Percentiles rank a stretch among this genome's conserved stretches.
These are phyloP conservation scores for Lateolabrax maculatus DNA, from an alignment of 2,797 vertebrate species.

Conservation along the genomic window DNA sequence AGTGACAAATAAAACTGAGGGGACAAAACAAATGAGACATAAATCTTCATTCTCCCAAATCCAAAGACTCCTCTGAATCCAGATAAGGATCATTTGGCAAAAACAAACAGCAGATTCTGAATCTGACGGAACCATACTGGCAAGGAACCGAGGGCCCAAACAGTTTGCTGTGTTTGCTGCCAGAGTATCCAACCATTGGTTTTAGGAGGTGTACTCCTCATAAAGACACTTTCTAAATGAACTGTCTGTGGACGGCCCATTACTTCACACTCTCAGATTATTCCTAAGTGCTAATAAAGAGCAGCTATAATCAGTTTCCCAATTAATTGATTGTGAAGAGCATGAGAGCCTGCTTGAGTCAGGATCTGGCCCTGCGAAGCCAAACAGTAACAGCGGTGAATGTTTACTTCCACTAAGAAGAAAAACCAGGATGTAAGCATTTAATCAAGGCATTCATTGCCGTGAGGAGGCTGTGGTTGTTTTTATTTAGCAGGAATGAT, in stretches of 20 bases:
- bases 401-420: conserved; percentile 8
- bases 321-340: conserved; percentile 34
- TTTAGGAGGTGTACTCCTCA: neutral
- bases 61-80: neutral
- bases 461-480: neutral
- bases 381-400: neutral
- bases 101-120: conserved; percentile 21
- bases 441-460: conserved; percentile 11
- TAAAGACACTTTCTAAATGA: conserved; percentile 30
- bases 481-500: neutral
- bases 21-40: neutral
- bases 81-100: conserved; percentile 5
- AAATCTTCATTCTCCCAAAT: neutral
- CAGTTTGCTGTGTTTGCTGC: neutral
- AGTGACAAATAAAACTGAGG: conserved; percentile 6
- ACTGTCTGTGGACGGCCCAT: conserved; percentile 36
- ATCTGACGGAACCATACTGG: neutral
- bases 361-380: neutral
- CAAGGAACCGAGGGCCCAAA: neutral
- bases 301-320: conserved; percentile 36
- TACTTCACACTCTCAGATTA: conserved; percentile 30
- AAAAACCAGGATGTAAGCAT: neutral
- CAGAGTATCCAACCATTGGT: neutral
- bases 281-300: conserved; percentile 46
- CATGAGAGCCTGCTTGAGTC: neutral